These are phyloP conservation scores for Triops longicaudatus DNA, from an alignment of 1,140 invertebrate species.

Conservation along the genomic window DNA sequence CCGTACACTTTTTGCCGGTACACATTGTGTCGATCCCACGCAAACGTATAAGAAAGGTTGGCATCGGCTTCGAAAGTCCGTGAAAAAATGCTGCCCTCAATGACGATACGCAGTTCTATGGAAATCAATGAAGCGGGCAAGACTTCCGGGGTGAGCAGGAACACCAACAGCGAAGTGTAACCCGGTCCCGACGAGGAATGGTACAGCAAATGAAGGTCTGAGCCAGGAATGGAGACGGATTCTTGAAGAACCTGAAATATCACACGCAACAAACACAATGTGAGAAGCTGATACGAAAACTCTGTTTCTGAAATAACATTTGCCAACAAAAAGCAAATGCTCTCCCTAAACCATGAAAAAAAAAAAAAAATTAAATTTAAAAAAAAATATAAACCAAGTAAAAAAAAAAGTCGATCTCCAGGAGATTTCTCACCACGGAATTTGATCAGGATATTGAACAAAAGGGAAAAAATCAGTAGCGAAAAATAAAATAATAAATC, in stretches of 20 bases:
- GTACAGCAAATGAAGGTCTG: conserved; percentile 82
- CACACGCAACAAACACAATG: neutral
- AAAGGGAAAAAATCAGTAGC: too few species aligned
- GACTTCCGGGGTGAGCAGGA: conserved; percentile 72
- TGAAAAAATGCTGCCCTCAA: conserved; percentile 82
- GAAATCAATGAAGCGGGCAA: conserved; percentile 71
- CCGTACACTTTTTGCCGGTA: conserved; percentile 94
- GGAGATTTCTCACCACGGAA: too few species aligned
- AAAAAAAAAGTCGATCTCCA: too few species aligned
- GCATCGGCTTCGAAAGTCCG: conserved; percentile 92
- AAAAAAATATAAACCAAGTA: too few species aligned
- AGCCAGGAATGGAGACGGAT: conserved; percentile 83
- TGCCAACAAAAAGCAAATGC: too few species aligned
- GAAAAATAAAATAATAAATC: too few species aligned
- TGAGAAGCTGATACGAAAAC: neutral
- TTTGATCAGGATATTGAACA: too few species aligned
- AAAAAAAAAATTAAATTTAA: too few species aligned
- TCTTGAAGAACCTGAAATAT: conserved; percentile 78
- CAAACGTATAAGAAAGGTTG: conserved; percentile 86
- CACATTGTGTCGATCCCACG: conserved; percentile 94
- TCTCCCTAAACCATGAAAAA: too few species aligned
- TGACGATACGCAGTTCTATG: conserved; percentile 80
- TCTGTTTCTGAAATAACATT: too few species aligned
- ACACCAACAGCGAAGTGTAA: conserved; percentile 82
- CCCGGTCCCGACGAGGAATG: conserved; percentile 84